Evolutionary conservation across 2,113 vertebrate genomes (phyloP).

Genomic region (Solea solea): DNA sequence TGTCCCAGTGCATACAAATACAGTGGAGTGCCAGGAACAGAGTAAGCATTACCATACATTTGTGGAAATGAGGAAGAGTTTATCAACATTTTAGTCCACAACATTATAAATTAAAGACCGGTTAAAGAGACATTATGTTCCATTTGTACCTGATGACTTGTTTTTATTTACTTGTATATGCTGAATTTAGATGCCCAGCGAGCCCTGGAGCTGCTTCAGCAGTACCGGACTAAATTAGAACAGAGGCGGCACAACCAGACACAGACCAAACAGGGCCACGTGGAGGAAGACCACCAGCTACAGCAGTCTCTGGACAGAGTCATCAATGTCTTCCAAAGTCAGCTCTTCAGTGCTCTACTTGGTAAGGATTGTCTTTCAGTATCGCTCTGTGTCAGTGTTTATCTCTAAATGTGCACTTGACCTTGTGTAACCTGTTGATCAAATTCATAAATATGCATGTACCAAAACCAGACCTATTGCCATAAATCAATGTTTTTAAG

Average conservation of each 20-base stretch:
- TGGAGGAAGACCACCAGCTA: slow-evolving; percentile 70
- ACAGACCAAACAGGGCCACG: slow-evolving; percentile 26
- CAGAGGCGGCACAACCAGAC: slow-evolving; percentile 62
- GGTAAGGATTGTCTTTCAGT: slow-evolving; percentile 50
- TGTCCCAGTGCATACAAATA: neutral
- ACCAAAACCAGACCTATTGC: too few species aligned
- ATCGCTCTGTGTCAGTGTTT: neutral
- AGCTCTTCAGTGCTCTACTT: slow-evolving; percentile 76
- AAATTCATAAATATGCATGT: too few species aligned
- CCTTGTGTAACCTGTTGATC: too few species aligned
- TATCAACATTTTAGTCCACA: too few species aligned
- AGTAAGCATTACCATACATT: neutral
- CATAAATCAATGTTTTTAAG: neutral
- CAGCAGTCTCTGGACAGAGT: slow-evolving; percentile 72
- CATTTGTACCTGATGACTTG: neutral
- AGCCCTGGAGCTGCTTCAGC: slow-evolving; percentile 74
- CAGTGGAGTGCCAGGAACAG: neutral
- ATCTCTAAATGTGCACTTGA: neutral
- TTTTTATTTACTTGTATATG: neutral
- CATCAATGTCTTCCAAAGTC: slow-evolving; percentile 76
- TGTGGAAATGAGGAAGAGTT: too few species aligned
- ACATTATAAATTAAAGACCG: too few species aligned
- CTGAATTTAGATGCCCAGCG: slow-evolving; percentile 68
- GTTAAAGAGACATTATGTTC: too few species aligned
- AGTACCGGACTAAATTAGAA: slow-evolving; percentile 70